Evolutionary conservation across 2,113 vertebrate species (phyloP).

Genomic region (Ciconia stormi): DNA sequence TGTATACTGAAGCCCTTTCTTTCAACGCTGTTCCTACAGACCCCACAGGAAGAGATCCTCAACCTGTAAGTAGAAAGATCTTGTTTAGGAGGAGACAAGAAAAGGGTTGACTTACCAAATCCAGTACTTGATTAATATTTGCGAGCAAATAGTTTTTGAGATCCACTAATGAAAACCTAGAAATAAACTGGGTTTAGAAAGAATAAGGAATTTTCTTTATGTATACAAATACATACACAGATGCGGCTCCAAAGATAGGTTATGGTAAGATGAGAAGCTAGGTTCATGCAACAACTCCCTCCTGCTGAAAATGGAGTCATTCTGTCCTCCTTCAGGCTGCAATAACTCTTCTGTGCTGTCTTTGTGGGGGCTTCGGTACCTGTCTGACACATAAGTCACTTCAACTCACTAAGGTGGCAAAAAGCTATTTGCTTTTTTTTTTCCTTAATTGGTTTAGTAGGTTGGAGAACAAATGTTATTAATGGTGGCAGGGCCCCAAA

Average conservation of each 20-base stretch:
- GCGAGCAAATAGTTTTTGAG: neutral
- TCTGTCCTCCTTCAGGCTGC: neutral
- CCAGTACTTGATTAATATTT: neutral
- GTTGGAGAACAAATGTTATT: neutral
- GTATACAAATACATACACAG: neutral
- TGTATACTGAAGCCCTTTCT: neutral
- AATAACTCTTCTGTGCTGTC: neutral
- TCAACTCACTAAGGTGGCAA: neutral
- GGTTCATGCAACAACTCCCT: neutral
- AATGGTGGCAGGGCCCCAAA: neutral
- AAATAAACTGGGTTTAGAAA: neutral
- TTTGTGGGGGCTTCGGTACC: neutral
- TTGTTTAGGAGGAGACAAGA: neutral
- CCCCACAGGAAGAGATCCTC: neutral
- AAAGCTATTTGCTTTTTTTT: neutral
- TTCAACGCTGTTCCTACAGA: neutral
- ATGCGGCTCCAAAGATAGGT: conserved; percentile 1
- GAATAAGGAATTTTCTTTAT: neutral
- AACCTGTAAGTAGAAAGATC: neutral
- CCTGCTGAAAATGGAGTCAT: neutral
- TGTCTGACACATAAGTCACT: neutral
- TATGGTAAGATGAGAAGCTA: neutral
- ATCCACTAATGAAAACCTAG: neutral
- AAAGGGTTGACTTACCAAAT: neutral
- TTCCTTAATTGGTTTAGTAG: neutral